Evolutionary conservation across 2,113 vertebrate species (phyloP), one percentile per base, ranked within the genome.

Genomic region (Hydrolagus affinis): DNA sequence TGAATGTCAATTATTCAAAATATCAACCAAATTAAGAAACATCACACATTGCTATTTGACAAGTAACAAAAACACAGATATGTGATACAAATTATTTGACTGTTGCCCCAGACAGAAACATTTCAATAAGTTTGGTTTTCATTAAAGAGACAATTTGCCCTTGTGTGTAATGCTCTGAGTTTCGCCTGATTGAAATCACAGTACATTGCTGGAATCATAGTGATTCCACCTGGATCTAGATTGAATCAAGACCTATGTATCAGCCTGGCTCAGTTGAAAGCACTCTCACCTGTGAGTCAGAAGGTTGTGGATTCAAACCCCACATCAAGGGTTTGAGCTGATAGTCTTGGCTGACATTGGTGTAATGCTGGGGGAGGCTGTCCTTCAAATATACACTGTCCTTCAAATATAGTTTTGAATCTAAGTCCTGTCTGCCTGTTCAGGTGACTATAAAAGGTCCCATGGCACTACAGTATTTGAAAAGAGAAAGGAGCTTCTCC

Each of bases 1-100:
- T 83, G 25, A 83, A 66, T 83, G 78, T 28, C 62, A 68, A 83
- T 83, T 83, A 83, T 68, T 83, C 60, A 83, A 83, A 83, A 32
- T 68, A 83, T 64, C 78, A 83, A 68, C 78, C 62, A 83, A 83
- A 83, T 83, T 83, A 83, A 83, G 78, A 66, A 83, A 28, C 66
- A 66, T 83, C 62, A 32, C 19, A 68, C 62, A 68, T 21, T 83
- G 14, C 28, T 21, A 83, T 28, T 62, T 83, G 78, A 66, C 78
- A 83, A 66, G 60, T 83, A 83, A 68, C 66, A 62, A 66, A 83
- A 83, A 83, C 78, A 83, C 28, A 83, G 77, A 83, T 83, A 83
- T 60, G 78, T 64, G 17, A 32, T 68, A 56, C 64, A 68, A 83
- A 66, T 28, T 8, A 83, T 83, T 60, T 83, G 62, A 66, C 60